Evolutionary conservation across 1,140 invertebrate genomes (phyloP).

Genomic region (Lysiphlebus fabarum): DNA sequence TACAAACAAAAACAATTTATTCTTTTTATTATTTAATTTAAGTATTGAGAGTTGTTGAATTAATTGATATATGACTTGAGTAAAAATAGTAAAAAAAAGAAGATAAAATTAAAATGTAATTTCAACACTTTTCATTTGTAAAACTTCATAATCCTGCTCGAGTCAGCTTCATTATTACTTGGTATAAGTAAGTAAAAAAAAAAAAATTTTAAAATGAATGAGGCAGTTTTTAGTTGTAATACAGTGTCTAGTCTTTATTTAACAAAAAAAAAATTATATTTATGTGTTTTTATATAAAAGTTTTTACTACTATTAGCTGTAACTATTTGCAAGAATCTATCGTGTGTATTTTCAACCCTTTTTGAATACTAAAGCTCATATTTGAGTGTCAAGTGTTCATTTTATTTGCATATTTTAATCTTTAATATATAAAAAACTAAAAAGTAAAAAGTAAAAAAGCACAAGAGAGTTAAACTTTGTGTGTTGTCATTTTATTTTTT

Average conservation of each 20-base stretch:
- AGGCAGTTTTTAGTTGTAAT: slow-evolving; percentile 16
- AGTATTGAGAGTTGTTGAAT: neutral
- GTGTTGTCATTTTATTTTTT: too few species aligned
- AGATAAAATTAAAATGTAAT: slow-evolving; percentile 42
- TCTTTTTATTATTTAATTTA: neutral
- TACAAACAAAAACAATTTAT: neutral
- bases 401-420: slow-evolving; percentile 46
- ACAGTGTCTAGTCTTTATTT: neutral
- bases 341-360: neutral
- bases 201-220: too few species aligned
- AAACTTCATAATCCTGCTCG: slow-evolving; percentile 4
- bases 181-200: too few species aligned
- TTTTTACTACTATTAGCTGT: neutral
- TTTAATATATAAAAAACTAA: slow-evolving; percentile 30
- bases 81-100: neutral
- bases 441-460: slow-evolving; percentile 26
- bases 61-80: neutral
- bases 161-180: neutral
- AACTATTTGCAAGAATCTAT: neutral
- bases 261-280: neutral
- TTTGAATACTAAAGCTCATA: slow-evolving; percentile 24
- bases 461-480: too few species aligned
- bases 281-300: slow-evolving; percentile 1
- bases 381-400: slow-evolving; percentile 26
- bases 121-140: slow-evolving; percentile 1